A percentile compares a stretch with the other conserved stretches of the same genome.
Conservation (phyloP, 2,888 invertebrate genomes). For the Phengaris arion region DNA sequence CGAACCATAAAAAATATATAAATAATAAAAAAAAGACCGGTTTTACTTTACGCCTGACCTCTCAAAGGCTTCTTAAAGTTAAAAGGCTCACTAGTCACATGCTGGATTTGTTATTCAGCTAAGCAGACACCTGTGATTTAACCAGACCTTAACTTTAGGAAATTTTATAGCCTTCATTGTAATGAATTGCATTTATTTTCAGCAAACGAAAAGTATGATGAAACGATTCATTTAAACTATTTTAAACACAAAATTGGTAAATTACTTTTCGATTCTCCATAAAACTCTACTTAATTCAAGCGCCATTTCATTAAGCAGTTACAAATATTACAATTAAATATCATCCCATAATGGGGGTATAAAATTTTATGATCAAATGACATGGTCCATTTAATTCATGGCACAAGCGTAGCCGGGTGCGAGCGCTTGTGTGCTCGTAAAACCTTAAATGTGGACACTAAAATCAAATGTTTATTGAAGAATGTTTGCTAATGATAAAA, state of each 20-base stretch:
- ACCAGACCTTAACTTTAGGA: too few relatives aligned
- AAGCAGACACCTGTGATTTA: background rate
- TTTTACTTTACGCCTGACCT: too few relatives aligned
- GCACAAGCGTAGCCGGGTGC: constrained; percentile 31
- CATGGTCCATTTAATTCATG: constrained; percentile 37
- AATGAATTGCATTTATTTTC: background rate
- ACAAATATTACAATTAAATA: constrained; percentile 41
- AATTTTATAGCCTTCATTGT: background rate
- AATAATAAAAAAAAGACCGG: too few relatives aligned
- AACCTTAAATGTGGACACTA: constrained; percentile 34
- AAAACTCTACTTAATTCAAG: background rate
- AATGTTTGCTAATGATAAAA: constrained; percentile 32
- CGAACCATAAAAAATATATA: too few relatives aligned
- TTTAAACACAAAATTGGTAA: background rate
- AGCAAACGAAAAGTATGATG: background rate
- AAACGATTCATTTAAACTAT: background rate
- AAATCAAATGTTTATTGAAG: constrained; percentile 36
- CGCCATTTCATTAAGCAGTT: constrained; percentile 14
- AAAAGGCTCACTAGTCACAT: background rate
- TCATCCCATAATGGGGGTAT: constrained; percentile 37
- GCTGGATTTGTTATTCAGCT: background rate
- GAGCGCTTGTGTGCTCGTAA: constrained; percentile 28
- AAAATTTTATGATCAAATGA: constrained; percentile 39
- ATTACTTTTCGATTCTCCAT: background rate
- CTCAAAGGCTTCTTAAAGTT: background rate